Evolutionary conservation across 2,113 vertebrate species (phyloP).

Genomic region (Brienomyrus brachyistius): DNA sequence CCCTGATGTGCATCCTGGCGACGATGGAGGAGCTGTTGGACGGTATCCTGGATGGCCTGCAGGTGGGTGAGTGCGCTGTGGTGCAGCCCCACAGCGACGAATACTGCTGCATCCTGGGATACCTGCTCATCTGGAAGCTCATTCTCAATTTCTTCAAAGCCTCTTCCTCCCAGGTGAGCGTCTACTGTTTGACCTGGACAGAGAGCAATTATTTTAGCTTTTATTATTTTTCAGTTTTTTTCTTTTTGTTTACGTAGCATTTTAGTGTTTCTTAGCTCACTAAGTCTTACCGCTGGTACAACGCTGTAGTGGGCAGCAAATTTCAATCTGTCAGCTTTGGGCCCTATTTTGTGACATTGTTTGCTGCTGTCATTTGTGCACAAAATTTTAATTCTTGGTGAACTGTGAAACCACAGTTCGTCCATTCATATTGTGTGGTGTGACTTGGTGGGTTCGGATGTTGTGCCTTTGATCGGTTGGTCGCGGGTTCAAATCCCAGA

Average conservation of each 20-base stretch:
- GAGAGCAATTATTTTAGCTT: background rate
- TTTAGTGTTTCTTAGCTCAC: background rate
- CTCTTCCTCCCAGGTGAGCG: slow-evolving; percentile 80
- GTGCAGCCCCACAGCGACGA: slow-evolving; percentile 81
- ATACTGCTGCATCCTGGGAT: slow-evolving; percentile 85
- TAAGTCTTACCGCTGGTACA: background rate
- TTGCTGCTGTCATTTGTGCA: background rate
- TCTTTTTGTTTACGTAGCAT: background rate
- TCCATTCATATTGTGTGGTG: background rate
- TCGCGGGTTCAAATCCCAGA: background rate
- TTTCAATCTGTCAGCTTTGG: background rate
- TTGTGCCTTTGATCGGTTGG: background rate
- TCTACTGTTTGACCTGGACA: background rate
- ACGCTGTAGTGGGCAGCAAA: background rate
- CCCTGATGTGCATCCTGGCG: slow-evolving; percentile 76
- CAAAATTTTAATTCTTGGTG: background rate
- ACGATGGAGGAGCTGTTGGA: slow-evolving; percentile 80
- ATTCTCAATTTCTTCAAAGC: slow-evolving; percentile 87
- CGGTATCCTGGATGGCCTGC: slow-evolving; percentile 70
- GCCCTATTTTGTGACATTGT: background rate
- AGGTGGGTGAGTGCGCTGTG: slow-evolving; percentile 82
- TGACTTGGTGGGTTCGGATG: background rate
- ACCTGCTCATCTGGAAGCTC: slow-evolving; percentile 91
- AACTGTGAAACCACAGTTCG: background rate
- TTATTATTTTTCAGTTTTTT: background rate